A percentile compares a stretch with the other conserved stretches of the same genome.
Conservation (phyloP, 2,888 invertebrate species). For the Drosophila prostipennis region DNA sequence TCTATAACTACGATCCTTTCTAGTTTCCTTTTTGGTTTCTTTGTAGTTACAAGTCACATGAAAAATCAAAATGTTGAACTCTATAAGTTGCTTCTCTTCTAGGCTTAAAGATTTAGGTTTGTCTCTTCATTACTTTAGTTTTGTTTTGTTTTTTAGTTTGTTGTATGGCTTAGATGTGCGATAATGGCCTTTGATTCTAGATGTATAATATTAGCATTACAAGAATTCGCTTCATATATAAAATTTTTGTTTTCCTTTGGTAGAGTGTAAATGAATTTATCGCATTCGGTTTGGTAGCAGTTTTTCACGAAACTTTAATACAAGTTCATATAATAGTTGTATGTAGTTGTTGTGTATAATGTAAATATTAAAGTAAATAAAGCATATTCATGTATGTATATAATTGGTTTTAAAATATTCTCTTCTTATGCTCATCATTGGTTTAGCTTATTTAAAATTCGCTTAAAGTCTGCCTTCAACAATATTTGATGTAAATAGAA, state of each 20-base stretch:
- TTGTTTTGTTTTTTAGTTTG: conserved; percentile 3
- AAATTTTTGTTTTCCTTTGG: conserved; percentile 55
- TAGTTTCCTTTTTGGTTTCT: conserved; percentile 43
- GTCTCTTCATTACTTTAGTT: conserved; percentile 10
- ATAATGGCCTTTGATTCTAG: conserved; percentile 49
- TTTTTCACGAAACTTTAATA: conserved; percentile 58
- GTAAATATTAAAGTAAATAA: conserved; percentile 78
- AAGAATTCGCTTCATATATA: conserved; percentile 62
- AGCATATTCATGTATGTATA: conserved; percentile 76
- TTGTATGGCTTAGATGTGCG: conserved; percentile 53
- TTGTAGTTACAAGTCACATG: conserved; percentile 66
- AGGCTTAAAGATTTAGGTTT: conserved; percentile 37
- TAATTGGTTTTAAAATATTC: conserved; percentile 59
- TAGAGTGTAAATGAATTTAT: conserved; percentile 73
- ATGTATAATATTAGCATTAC: conserved; percentile 51
- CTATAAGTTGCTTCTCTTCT: conserved; percentile 34
- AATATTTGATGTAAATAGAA: conserved; percentile 70
- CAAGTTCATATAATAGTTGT: conserved; percentile 59
- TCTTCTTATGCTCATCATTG: conserved; percentile 38
- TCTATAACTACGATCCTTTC: conserved; percentile 65
- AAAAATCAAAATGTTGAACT: conserved; percentile 62
- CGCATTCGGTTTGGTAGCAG: conserved; percentile 48
- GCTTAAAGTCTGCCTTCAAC: conserved; percentile 78
- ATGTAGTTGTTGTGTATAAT: conserved; percentile 58
- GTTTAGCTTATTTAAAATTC: conserved; percentile 66